Base-by-base conservation (phyloP, 2,797 vertebrate genomes). In the Mormyrops boulengeri region DNA sequence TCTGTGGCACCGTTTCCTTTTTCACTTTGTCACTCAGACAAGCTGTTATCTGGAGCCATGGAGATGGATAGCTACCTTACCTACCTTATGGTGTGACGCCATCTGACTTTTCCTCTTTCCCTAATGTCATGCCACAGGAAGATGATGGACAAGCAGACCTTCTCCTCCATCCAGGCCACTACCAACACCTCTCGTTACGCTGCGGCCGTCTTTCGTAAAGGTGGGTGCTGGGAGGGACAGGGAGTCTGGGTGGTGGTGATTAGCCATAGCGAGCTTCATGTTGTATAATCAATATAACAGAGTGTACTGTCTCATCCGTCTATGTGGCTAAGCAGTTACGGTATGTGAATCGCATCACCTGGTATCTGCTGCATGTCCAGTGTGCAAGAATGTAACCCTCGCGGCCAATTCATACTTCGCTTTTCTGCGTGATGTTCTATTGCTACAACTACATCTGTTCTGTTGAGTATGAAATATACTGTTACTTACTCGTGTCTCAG, bases 131-230 rank as follows among this genome's bases (percentile, higher is more conserved):
- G 14, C 14, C 90, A 0, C 90, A 99, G 98, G 92, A 99, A 99
- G 94, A 94, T 99, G 93, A 99, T 99, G 99, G 98, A 99, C 94
- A 99, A 98, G 89, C 98, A 99, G 92, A 96, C 95, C 0, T 99
- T 99, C 92, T 96, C 97, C 44, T 99, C 99, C 90, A 98, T 98
- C 0, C 98, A 99, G 93, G 97, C 98, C 91, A 97, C 97, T 1
- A 98, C 96, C 91, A 97, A 98, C 89, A 97, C 97, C 12, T 97
- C 97, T 80, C 97, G 97, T 92, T 99, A 99, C 0, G 98, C 98
- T 0, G 98, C 97, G 87, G 99, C 97, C 11, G 93, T 99, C 91
- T 99, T 98, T 93, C 97, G 96, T 91, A 99, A 98, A 98, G 98
- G 98, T 99, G 84, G 87, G 91, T n/a, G 22, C 41, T 17, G 5